A percentile compares a stretch with the other conserved stretches of the same genome.
These are phyloP conservation scores for Syngnathus floridae DNA, from an alignment of 2,113 vertebrate species.

Conservation along the genomic window DNA sequence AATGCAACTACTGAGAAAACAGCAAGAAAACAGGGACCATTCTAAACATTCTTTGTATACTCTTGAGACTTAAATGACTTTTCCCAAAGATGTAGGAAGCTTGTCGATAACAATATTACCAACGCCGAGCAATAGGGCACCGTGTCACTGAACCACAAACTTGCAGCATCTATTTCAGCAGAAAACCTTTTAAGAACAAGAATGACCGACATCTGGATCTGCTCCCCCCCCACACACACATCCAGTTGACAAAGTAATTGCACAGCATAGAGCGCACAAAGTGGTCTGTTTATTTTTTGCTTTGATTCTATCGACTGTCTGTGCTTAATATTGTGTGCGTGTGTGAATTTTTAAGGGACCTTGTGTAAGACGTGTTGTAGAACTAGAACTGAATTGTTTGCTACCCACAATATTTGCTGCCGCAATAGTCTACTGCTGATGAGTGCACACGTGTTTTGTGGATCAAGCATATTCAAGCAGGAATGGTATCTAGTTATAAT, in stretches of 20 bases:
- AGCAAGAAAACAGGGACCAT: conserved; percentile 47
- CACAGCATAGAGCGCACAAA: conserved; percentile 40
- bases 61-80: conserved; percentile 50
- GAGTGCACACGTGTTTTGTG: conserved; percentile 20
- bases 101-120: conserved; percentile 11
- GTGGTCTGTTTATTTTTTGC: conserved; percentile 46
- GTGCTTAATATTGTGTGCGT: conserved; percentile 62
- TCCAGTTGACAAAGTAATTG: conserved; percentile 55
- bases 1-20: conserved; percentile 57
- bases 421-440: conserved; percentile 37
- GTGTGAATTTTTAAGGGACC: conserved; percentile 58
- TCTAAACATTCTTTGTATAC: conserved; percentile 20
- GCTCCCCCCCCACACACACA: conserved; percentile 17
- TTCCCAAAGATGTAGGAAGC: conserved; percentile 53
- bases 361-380: conserved; percentile 69
- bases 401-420: conserved; percentile 44
- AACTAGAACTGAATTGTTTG: conserved; percentile 58
- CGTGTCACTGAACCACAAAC: conserved; percentile 35
- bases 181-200: conserved; percentile 41
- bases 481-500: background rate
- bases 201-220: conserved; percentile 40
- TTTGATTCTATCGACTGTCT: conserved; percentile 61
- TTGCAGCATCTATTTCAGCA: conserved; percentile 50
- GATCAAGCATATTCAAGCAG: conserved; percentile 48
- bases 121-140: conserved; percentile 24